Conservation (phyloP, 2,113 vertebrate genomes). For the Laterallus jamaicensis region DNA sequence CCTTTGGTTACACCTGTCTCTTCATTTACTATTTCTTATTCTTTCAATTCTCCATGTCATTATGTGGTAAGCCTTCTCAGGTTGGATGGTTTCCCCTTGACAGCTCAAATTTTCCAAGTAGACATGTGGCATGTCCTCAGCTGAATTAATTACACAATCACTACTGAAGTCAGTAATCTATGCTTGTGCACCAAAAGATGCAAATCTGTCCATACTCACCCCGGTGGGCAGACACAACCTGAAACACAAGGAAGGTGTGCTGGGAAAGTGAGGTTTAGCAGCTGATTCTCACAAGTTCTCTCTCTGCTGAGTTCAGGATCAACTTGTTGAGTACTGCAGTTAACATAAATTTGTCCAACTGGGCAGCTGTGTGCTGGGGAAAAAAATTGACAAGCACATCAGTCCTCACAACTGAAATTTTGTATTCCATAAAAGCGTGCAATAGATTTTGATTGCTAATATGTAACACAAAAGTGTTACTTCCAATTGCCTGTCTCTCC, state of each 20-base stretch:
- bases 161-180: background rate
- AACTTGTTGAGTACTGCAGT: constrained; percentile 79
- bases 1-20: background rate
- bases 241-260: constrained; percentile 85
- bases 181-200: background rate
- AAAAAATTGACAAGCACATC: background rate
- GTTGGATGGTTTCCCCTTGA: background rate
- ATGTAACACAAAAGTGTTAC: background rate
- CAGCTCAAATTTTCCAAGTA: background rate
- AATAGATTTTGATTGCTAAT: background rate
- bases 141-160: background rate
- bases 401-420: background rate
- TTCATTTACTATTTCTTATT: background rate
- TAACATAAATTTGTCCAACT: constrained; percentile 84
- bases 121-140: background rate
- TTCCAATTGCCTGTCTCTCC: background rate
- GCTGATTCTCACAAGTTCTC: constrained; percentile 90
- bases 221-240: constrained; percentile 87
- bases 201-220: constrained; percentile 75
- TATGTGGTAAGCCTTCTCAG: background rate
- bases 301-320: constrained; percentile 76
- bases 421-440: background rate
- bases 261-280: constrained; percentile 89
- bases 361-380: constrained; percentile 81
- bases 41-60: fast-evolving